Percentiles rank a stretch among this genome's conserved stretches.
Conservation (phyloP, 2,113 vertebrate genomes). For the Protobothrops mucrosquamatus region DNA sequence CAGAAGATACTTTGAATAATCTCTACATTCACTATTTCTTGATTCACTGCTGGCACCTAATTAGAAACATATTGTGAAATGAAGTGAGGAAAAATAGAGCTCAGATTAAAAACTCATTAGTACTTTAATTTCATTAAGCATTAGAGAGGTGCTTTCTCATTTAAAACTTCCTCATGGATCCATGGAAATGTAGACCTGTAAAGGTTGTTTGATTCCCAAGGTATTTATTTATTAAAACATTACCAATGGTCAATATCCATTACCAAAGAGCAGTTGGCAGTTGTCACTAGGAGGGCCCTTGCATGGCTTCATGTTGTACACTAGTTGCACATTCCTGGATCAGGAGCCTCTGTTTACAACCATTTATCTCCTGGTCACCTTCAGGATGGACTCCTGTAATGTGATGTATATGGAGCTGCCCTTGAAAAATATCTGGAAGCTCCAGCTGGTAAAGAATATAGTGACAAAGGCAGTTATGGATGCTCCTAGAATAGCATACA, state of each 20-base stretch:
- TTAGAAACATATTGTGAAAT: slow-evolving; percentile 22
- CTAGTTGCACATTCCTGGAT: background rate
- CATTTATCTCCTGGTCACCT: background rate
- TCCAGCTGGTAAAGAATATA: background rate
- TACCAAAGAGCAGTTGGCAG: background rate
- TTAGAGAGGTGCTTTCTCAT: slow-evolving; percentile 25
- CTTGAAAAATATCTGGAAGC: background rate
- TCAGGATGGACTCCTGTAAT: background rate
- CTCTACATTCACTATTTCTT: background rate
- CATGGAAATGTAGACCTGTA: background rate
- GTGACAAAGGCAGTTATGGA: background rate
- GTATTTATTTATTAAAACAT: background rate
- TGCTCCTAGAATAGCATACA: background rate
- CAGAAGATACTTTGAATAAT: background rate
- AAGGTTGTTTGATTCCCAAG: background rate
- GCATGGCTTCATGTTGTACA: background rate
- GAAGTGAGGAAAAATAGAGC: background rate
- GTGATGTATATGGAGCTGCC: background rate
- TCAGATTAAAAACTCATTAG: slow-evolving; percentile 46
- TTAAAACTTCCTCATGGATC: slow-evolving; percentile 19
- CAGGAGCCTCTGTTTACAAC: background rate
- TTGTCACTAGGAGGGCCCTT: background rate
- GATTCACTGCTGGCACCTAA: background rate
- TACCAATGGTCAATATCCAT: background rate
- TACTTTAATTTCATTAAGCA: slow-evolving; percentile 31